Conservation (phyloP, 2,888 invertebrate species). For the Smittia aterrima region DNA sequence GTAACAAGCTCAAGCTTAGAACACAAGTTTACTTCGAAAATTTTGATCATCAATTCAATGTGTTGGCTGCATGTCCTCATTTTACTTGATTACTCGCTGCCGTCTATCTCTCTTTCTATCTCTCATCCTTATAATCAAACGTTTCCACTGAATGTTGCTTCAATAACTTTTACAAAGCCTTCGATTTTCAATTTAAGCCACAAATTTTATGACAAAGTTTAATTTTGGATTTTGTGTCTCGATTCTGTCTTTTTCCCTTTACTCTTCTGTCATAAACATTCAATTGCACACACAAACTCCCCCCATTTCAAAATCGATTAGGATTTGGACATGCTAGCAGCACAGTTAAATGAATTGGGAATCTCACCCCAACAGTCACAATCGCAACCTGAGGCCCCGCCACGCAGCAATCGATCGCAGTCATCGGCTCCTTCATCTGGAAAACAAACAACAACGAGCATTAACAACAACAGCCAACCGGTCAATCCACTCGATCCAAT, state of each 20-base stretch:
- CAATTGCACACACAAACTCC: slow-evolving; percentile 42
- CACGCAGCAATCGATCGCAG: slow-evolving; percentile 59
- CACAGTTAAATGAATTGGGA: slow-evolving; percentile 92
- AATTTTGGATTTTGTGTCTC: slow-evolving; percentile 12
- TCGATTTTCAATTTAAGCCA: background rate
- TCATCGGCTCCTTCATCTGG: slow-evolving; percentile 47
- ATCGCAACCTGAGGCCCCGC: slow-evolving; percentile 69
- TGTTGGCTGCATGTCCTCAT: slow-evolving; percentile 42
- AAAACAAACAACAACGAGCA: slow-evolving; percentile 51
- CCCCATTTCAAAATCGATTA: slow-evolving; percentile 50
- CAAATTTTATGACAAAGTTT: background rate
- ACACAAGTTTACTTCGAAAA: background rate
- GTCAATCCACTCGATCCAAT: slow-evolving; percentile 65
- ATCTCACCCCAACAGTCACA: slow-evolving; percentile 58
- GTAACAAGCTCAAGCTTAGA: too few species aligned
- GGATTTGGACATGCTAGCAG: slow-evolving; percentile 96
- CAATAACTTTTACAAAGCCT: background rate
- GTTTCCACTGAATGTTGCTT: background rate
- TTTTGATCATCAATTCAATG: slow-evolving; percentile 14
- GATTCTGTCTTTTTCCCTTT: background rate
- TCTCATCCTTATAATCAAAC: background rate
- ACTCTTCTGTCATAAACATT: slow-evolving; percentile 42
- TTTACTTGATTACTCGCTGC: slow-evolving; percentile 7
- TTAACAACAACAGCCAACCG: slow-evolving; percentile 54
- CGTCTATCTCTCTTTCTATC: background rate